phyloP scores from a whole-genome alignment of 2,888 invertebrate species.

The Andrena fulva region DNA sequence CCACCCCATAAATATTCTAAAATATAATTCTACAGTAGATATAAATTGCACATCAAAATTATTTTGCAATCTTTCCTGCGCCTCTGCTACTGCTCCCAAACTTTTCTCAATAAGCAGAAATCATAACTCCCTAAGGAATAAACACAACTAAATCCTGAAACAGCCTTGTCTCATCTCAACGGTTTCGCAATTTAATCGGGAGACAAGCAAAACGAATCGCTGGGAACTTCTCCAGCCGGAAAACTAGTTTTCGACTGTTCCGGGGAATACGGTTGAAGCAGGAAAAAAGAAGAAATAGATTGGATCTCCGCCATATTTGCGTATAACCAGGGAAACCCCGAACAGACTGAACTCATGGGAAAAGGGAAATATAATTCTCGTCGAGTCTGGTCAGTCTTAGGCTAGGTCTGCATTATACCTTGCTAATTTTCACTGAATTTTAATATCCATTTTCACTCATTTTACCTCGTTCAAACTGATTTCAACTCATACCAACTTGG shows the following conservation, averaged over 20 bases:
- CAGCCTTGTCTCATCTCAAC: not conserved
- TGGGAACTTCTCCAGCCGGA: not conserved
- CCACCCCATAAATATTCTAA: no score
- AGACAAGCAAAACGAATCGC: not conserved
- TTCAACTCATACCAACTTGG: no score
- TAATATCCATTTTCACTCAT: no score
- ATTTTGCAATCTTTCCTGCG: not conserved
- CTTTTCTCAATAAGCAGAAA: not conserved
- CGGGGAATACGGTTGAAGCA: not conserved
- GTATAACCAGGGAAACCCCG: not conserved
- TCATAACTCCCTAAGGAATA: not conserved
- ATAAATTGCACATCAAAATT: no score
- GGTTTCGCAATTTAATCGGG: conserved; percentile 20
- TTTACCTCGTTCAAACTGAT: no score
- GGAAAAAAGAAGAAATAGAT: not conserved
- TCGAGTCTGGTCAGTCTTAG: not conserved
- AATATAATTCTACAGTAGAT: no score
- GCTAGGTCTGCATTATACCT: no score
- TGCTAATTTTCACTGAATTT: no score
- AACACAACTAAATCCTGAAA: not conserved
- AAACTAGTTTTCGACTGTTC: conserved; percentile 19
- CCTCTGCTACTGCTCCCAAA: no score
- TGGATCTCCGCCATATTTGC: conserved; percentile 9
- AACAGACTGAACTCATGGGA: not conserved
- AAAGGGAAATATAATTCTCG: not conserved